Evolutionary conservation across 2,797 vertebrate species (phyloP).

Genomic region (Thripadectes ignobilis): DNA sequence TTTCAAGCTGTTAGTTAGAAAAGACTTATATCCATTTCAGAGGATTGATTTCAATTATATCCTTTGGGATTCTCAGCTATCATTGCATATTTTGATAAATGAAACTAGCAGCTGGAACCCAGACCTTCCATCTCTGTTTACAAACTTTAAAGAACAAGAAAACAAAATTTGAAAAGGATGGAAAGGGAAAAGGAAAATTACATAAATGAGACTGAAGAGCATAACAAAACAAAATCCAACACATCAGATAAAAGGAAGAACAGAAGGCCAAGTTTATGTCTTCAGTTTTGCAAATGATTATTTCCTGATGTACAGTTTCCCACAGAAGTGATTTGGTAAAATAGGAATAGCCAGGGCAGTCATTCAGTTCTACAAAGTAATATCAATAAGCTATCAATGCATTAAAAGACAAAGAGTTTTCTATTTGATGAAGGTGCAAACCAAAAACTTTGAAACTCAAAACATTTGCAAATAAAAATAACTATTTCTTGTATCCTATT

Average conservation of each 20-base stretch:
- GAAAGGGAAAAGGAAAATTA: background rate
- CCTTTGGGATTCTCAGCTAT: background rate
- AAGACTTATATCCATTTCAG: background rate
- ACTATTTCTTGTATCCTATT: background rate
- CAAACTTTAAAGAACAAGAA: background rate
- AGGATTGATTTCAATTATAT: background rate
- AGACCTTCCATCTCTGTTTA: background rate
- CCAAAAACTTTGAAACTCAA: background rate
- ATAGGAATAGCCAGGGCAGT: background rate
- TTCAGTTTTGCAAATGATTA: background rate
- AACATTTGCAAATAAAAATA: background rate
- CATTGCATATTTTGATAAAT: background rate
- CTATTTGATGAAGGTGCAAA: background rate
- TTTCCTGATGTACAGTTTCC: conserved; percentile 2
- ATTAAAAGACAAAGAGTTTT: background rate
- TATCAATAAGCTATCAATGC: background rate
- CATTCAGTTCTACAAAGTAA: background rate
- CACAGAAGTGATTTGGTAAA: conserved; percentile 4
- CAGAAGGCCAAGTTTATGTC: conserved; percentile 13
- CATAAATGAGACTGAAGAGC: background rate
- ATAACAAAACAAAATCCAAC: conserved; percentile 11
- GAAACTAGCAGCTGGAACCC: background rate
- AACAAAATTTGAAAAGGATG: background rate
- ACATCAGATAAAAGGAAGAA: background rate
- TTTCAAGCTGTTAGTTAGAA: background rate